Evolutionary conservation across 2,113 vertebrate species (phyloP), one percentile per base, ranked within the genome.

Genomic region (Micromys minutus): DNA sequence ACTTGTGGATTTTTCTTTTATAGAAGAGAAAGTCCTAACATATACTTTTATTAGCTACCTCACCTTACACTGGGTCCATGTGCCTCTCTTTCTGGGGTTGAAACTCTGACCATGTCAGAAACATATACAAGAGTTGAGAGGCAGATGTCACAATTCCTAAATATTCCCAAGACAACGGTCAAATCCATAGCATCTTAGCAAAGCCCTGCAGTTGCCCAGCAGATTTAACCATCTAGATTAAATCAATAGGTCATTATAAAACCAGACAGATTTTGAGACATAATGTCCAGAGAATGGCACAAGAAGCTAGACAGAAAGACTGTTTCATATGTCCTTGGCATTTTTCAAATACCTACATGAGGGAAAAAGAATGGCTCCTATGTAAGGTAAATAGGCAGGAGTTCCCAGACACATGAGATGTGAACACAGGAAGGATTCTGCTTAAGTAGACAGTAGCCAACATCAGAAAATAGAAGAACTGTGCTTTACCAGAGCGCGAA

Each of bases 1-100:
- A 12, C 92, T 96, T 98, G 84, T 34, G 75, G 85, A 97, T 97
- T 98, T 63, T 98, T 96, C 79, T 97, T 97, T 96, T 79, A 71
- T 87, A 89, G 65, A 36, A 81, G 65, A 90, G 96, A 94, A 97
- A 97, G 69, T 69, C 45, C 92, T 50, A 94, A 72, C n/a, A 89
- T 71, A 87, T 50, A 67, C 63, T 97, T 97, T 98, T 96, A 97
- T 97, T 96, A 87, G 65, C 85, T 92, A 1, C 89, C 83, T 96
- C 93, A 57, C 96, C 80, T 92, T 95, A 75, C 87, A 39, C 39
- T 94, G 67, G 85, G 63, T 29, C 5, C 16, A 93, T 96, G 95
- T 97, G 75, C 55, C n/a, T 71, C 93, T 63, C 45, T 95, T 65
- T 59, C 87, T 75, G 90, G 16, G n/a, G 61, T 26, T 71, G 50